Evolutionary conservation across 2,888 invertebrate species (phyloP), one percentile per base, ranked within the genome.

Genomic region (Loripinus fragilis): DNA sequence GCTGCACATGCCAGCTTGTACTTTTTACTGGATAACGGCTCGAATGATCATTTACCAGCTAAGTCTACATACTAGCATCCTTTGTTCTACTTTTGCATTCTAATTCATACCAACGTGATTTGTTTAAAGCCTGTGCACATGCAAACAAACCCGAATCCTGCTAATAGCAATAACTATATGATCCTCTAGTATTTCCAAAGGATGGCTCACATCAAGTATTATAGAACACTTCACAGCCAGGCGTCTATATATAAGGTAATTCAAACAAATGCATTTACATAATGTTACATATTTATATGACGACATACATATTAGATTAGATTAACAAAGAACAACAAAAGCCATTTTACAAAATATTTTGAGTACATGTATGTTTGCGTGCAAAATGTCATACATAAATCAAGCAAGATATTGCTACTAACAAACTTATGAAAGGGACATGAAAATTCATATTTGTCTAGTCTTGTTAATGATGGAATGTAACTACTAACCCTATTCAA

Each of bases 391-490:
- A 60, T 7, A 28, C 38, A 38, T 5, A 55, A 10, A 33, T 60
- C 33, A 5, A 60, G 7, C 33, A 33, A 3, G 17, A 33, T 30
- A 60, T 60, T 60, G 60, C 60, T 28, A 60, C 33, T 33, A 60
- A 33, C 60, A 60, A 30, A 60, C 25, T 60, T 38, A 38, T 38
- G 38, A 38, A 38, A 38, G 38, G 38, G 38, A 38, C 38, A 38
- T 12, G 28, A 12, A 33, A 10, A 60, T 28, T 30, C 60, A 60
- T 28, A 60, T 60, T 33, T 60, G 33, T 60, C 33, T 30, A 60
- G 60, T 60, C 20, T 45, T 33, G 5, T 33, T 10, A 33, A 60
- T 60, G 60, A 20, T 60, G 60, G 60, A 60, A 60, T 60, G 60
- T 60, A 33, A 33, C 60, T 60, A 60, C 60, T 60, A 8, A 60